Conservation (phyloP, 2,797 vertebrate genomes). For the Pyrocephalus nanus region DNA sequence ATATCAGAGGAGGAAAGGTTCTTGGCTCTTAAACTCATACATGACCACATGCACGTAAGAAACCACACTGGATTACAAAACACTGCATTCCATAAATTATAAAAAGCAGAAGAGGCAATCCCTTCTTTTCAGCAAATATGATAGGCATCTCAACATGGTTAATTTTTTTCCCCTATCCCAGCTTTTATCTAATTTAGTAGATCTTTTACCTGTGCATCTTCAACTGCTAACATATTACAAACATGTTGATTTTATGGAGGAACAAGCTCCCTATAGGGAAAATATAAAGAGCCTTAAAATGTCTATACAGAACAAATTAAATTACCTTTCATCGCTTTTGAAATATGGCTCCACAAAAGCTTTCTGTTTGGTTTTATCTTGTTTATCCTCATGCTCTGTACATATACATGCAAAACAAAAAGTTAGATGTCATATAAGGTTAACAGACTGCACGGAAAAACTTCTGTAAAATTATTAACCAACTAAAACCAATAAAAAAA, state of each 20-base stretch:
- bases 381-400: conserved; percentile 74
- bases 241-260: neutral
- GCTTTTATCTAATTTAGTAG: neutral
- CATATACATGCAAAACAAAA: conserved; percentile 15
- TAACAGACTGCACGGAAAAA: neutral
- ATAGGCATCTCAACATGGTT: neutral
- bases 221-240: neutral
- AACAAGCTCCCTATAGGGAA: neutral
- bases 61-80: neutral
- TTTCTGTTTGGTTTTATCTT: conserved; percentile 76
- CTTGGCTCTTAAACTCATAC: neutral
- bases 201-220: neutral
- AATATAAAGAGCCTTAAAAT: neutral
- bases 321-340: conserved; percentile 79
- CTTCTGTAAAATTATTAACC: neutral
- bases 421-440: neutral
- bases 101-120: neutral
- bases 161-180: neutral
- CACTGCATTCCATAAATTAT: neutral
- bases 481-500: neutral
- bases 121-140: neutral
- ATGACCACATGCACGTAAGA: neutral
- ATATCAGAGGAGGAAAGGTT: neutral
- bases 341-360: conserved; percentile 75
- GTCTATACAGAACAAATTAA: neutral